Evolutionary conservation across 1,140 invertebrate genomes (phyloP).

Genomic region (Rhyzopertha dominica): DNA sequence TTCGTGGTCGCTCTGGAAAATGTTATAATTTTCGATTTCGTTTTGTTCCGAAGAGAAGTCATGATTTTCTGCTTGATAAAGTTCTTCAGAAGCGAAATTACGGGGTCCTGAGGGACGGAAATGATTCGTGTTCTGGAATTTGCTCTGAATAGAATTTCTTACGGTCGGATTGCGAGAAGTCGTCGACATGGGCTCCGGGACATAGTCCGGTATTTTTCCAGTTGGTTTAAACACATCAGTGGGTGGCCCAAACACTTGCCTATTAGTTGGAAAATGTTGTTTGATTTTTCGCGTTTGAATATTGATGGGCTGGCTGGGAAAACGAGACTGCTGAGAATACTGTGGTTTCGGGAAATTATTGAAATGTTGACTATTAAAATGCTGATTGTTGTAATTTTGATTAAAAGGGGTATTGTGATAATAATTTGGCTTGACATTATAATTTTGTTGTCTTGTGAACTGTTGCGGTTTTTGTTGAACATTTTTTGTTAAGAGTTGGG

Average conservation of each 20-base stretch:
- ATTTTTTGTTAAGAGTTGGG: neutral
- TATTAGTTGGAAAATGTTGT: constrained; percentile 19
- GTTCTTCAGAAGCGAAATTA: constrained; percentile 13
- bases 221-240: constrained; percentile 20
- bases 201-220: too few relatives aligned
- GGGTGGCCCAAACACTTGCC: constrained; percentile 21
- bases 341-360: too few relatives aligned
- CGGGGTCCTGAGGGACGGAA: constrained; percentile 6
- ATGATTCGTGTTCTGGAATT: constrained; percentile 4
- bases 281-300: constrained; percentile 13
- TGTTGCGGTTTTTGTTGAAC: neutral
- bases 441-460: constrained; percentile 2
- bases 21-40: constrained; percentile 7
- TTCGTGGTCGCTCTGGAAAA: constrained; percentile 5
- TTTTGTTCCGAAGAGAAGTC: too few relatives aligned
- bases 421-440: constrained; percentile 3
- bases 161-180: constrained; percentile 2
- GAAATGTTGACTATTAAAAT: constrained; percentile 5
- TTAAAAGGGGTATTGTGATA: neutral
- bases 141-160: constrained; percentile 7
- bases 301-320: constrained; percentile 19
- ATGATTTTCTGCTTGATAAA: too few relatives aligned
- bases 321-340: too few relatives aligned
- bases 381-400: neutral
- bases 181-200: too few relatives aligned